Conservation (phyloP, 2,888 invertebrate species). For the Athetis lepigone region DNA sequence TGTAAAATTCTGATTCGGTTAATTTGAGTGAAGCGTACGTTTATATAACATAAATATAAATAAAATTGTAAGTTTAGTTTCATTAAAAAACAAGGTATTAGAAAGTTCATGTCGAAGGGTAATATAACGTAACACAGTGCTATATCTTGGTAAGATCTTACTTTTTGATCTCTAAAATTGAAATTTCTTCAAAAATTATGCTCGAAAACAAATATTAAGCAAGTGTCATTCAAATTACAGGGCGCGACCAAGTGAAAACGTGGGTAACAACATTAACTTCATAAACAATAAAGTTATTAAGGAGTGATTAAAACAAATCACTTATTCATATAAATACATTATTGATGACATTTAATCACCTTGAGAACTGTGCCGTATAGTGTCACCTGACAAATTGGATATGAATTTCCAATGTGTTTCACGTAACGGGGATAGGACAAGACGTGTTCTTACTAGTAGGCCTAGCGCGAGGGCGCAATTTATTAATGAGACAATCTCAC, state of each 20-base stretch:
- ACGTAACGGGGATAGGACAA: slow-evolving; percentile 16
- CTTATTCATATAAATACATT: slow-evolving; percentile 32
- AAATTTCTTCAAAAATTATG: no score
- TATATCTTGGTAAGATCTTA: no score
- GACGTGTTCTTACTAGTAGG: background rate
- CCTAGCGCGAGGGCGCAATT: background rate
- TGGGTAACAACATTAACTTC: background rate
- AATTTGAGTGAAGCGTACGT: no score
- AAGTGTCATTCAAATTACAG: background rate
- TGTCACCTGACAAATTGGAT: slow-evolving; percentile 53
- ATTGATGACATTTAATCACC: slow-evolving; percentile 46
- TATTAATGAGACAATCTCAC: no score
- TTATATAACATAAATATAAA: no score
- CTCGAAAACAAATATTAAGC: background rate
- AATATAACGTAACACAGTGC: no score
- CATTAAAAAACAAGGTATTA: no score
- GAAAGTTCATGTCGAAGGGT: no score
- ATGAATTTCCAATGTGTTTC: slow-evolving; percentile 49
- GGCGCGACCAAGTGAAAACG: background rate
- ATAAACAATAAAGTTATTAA: slow-evolving; percentile 25
- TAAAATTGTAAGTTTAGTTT: no score
- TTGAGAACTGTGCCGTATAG: slow-evolving; percentile 30
- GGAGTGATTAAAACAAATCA: slow-evolving; percentile 6
- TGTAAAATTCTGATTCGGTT: no score
- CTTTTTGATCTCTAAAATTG: no score